Percentiles rank a stretch among this genome's conserved stretches.
phyloP scores from a whole-genome alignment of 2,888 invertebrate genomes.

The Mylabris sibirica region DNA sequence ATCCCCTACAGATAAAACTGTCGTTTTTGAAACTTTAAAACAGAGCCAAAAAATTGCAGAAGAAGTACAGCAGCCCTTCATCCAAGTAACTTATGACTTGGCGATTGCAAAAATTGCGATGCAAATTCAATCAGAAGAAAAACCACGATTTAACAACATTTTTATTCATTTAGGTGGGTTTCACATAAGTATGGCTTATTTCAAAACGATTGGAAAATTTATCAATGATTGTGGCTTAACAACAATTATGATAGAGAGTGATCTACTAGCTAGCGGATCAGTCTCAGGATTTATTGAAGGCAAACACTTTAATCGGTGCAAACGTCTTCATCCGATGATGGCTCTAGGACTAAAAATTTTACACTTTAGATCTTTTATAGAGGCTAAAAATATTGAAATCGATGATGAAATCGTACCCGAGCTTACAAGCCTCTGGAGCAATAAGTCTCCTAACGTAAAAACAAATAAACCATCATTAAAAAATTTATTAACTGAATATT shows the following conservation, averaged over 20 bases:
- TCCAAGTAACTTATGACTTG: conserved; percentile 50
- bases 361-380: not conserved
- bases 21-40: conserved; percentile 44
- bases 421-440: too few relatives aligned
- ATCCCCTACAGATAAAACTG: conserved; percentile 46
- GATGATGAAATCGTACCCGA: too few relatives aligned
- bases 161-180: conserved; percentile 15
- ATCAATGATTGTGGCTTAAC: not conserved
- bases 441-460: too few relatives aligned
- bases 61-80: conserved; percentile 39
- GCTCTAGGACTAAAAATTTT: not conserved
- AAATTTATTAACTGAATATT: not conserved
- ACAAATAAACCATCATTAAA: too few relatives aligned
- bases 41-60: conserved; percentile 39
- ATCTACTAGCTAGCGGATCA: not conserved
- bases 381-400: too few relatives aligned
- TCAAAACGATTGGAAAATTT: conserved; percentile 17
- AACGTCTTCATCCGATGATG: not conserved
- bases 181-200: conserved; percentile 11
- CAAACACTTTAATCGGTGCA: not conserved
- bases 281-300: not conserved
- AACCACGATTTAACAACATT: conserved; percentile 30
- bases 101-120: conserved; percentile 38
- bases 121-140: conserved; percentile 42
- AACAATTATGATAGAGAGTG: conserved; percentile 25